These are phyloP conservation scores for Drosophila bunnanda DNA, from an alignment of 2,888 invertebrate genomes.

Conservation along the genomic window DNA sequence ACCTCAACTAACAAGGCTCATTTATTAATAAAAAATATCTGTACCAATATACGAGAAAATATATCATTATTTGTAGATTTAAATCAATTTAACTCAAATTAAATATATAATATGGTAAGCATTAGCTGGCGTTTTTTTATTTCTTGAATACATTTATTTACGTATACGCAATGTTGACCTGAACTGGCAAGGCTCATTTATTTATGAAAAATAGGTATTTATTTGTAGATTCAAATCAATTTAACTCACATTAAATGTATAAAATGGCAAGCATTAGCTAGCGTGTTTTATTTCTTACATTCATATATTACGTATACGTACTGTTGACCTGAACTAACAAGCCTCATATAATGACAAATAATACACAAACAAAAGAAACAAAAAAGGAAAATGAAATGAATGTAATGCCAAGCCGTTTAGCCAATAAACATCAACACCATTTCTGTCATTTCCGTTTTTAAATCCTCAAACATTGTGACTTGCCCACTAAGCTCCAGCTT, in stretches of 20 bases:
- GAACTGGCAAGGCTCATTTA: not conserved
- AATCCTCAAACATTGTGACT: constrained; percentile 11
- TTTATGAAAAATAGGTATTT: not conserved
- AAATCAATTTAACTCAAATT: not conserved
- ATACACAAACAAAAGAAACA: constrained; percentile 14
- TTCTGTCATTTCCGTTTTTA: not conserved
- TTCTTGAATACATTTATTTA: not conserved
- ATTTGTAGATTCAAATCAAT: not conserved
- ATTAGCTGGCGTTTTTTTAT: not conserved
- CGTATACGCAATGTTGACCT: constrained; percentile 9
- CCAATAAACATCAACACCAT: constrained; percentile 10
- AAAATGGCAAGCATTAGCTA: not conserved
- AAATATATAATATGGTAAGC: not conserved
- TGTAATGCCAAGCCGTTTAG: constrained; percentile 48
- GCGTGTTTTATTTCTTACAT: not conserved
- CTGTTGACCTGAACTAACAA: constrained; percentile 8
- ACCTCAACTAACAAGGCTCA: constrained; percentile 2
- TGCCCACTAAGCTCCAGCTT: not conserved
- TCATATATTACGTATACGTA: not conserved
- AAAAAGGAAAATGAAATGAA: constrained; percentile 11
- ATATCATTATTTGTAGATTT: not conserved
- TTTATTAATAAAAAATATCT: no score
- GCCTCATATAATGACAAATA: not conserved
- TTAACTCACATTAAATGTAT: not conserved
- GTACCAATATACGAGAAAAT: no score